Evolutionary conservation across 92 coral and sea anemone genomes (phyloP).

Genomic region (Porites evermanni): DNA sequence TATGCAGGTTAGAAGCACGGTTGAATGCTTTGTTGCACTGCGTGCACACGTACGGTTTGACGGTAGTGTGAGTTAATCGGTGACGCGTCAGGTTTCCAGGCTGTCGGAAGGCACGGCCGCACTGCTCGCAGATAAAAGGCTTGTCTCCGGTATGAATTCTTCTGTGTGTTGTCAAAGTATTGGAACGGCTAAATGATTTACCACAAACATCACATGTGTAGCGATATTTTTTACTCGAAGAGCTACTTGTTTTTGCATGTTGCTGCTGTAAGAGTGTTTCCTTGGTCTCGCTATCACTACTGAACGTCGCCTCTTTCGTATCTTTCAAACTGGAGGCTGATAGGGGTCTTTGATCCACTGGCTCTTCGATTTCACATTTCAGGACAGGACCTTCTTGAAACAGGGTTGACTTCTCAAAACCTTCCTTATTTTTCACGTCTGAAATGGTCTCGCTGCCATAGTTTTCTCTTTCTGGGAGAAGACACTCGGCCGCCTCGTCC

Average conservation of each 20-base stretch:
- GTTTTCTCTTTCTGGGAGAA: not conserved
- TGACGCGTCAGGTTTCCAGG: conserved; percentile 89
- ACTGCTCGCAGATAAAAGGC: conserved; percentile 82
- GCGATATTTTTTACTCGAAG: conserved; percentile 64
- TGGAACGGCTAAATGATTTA: conserved; percentile 87
- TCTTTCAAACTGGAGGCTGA: not conserved
- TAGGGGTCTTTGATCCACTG: not conserved
- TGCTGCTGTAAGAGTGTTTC: not conserved
- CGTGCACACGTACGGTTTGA: conserved; percentile 91
- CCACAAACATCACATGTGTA: conserved; percentile 84
- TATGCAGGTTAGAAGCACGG: conserved; percentile 97
- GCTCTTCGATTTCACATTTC: not conserved
- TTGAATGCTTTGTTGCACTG: conserved; percentile 99
- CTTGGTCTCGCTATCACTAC: not conserved
- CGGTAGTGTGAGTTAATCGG: conserved; percentile 87
- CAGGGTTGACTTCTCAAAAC: not conserved
- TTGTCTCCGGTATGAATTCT: conserved; percentile 88
- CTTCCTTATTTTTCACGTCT: not conserved
- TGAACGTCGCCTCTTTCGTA: not conserved
- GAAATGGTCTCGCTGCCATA: not conserved
- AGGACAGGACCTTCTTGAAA: not conserved
- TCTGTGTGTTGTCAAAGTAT: conserved; percentile 81
- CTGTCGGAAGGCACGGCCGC: conserved; percentile 90
- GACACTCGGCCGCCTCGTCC: too few species aligned
- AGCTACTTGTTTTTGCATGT: not conserved